Evolutionary conservation across 2,113 vertebrate species (phyloP).

Genomic region (Xenopus laevis): DNA sequence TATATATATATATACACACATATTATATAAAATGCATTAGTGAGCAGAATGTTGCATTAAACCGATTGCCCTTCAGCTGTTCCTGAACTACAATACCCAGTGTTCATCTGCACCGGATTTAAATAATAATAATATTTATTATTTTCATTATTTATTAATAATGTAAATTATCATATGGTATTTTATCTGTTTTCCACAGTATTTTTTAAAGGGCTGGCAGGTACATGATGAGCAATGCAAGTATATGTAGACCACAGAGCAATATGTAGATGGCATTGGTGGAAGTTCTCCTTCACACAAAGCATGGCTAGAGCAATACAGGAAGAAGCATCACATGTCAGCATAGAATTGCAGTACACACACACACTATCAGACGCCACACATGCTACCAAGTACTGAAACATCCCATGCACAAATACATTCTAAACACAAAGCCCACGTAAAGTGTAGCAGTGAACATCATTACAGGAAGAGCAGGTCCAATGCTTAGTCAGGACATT

Average conservation of each 20-base stretch:
- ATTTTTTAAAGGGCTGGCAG: background rate
- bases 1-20: too few relatives aligned
- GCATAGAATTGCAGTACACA: background rate
- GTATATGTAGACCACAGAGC: too few relatives aligned
- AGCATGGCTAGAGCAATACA: constrained; percentile 20
- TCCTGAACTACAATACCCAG: too few relatives aligned
- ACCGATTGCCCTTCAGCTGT: too few relatives aligned
- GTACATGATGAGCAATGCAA: background rate
- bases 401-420: background rate
- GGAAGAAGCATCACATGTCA: constrained; percentile 1
- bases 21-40: too few relatives aligned
- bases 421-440: background rate
- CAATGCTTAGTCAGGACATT: background rate
- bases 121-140: too few relatives aligned
- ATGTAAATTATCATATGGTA: too few relatives aligned
- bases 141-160: too few relatives aligned
- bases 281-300: constrained; percentile 1
- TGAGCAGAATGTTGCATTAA: too few relatives aligned
- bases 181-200: too few relatives aligned
- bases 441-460: background rate
- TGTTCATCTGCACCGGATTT: too few relatives aligned
- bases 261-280: background rate
- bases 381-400: background rate
- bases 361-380: constrained; percentile 1
- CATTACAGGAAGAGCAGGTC: background rate